A percentile compares a stretch with the other conserved stretches of the same genome.
Conservation (phyloP, 2,888 invertebrate species). For the Pristionchus arcanus region DNA sequence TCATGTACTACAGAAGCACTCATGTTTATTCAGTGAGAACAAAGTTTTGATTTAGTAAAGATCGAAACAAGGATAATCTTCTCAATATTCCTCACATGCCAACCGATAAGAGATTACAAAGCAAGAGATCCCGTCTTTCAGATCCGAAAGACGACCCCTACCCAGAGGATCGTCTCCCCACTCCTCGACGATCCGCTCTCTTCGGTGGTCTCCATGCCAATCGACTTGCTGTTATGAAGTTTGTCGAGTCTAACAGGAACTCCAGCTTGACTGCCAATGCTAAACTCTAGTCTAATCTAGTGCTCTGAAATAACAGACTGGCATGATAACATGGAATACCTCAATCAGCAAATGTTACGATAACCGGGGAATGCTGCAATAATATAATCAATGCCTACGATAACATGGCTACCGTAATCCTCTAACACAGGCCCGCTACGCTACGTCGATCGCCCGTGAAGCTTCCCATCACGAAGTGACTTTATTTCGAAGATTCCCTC, state of each 20-base stretch:
- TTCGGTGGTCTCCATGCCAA: constrained; percentile 42
- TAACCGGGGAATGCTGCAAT: background rate
- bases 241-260: background rate
- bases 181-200: background rate
- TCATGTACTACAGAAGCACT: constrained; percentile 62
- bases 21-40: constrained; percentile 64
- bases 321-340: background rate
- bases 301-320: background rate
- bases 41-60: background rate
- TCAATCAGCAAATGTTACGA: background rate
- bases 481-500: background rate
- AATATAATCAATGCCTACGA: background rate
- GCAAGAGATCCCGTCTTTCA: constrained; percentile 32
- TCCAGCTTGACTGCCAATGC: background rate
- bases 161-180: constrained; percentile 66
- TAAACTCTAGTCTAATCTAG: background rate
- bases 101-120: background rate
- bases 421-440: constrained; percentile 46
- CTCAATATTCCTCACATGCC: too few relatives aligned
- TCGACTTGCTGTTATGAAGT: constrained; percentile 56
- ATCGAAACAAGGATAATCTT: background rate
- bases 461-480: constrained; percentile 36
- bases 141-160: constrained; percentile 69
- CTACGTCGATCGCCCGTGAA: constrained; percentile 48
- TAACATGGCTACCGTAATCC: constrained; percentile 33